A percentile compares a stretch with the other conserved stretches of the same genome.
These are phyloP conservation scores for Monoplex corrugatus DNA, from an alignment of 2,888 invertebrate species.

Conservation along the genomic window DNA sequence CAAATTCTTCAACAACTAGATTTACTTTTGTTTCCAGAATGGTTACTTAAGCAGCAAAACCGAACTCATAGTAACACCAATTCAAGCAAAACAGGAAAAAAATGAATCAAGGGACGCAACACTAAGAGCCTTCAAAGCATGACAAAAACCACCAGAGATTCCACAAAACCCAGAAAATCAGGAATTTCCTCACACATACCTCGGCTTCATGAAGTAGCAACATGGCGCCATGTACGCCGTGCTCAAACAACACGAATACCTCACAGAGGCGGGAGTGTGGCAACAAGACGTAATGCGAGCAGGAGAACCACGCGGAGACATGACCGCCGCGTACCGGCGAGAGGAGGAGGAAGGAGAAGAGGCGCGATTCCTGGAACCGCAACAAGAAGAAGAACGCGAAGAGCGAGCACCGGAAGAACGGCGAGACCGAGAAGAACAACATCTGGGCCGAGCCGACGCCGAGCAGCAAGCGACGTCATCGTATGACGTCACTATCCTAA, in stretches of 20 bases:
- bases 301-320: background rate
- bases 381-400: background rate
- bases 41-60: no score
- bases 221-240: background rate
- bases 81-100: no score
- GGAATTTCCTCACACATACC: no score
- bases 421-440: background rate
- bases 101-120: no score
- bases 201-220: slow-evolving; percentile 3
- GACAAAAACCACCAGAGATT: no score
- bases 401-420: background rate
- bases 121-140: no score
- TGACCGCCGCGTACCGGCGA: background rate
- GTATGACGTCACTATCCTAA: background rate
- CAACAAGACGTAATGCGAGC: background rate
- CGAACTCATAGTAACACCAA: no score
- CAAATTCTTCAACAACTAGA: no score
- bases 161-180: no score
- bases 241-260: background rate
- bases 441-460: background rate
- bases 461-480: background rate
- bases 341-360: background rate
- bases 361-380: background rate
- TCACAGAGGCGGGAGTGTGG: background rate
- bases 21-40: no score